phyloP scores from a whole-genome alignment of 2,888 invertebrate species.

The Zygothrica quintamaculata region DNA sequence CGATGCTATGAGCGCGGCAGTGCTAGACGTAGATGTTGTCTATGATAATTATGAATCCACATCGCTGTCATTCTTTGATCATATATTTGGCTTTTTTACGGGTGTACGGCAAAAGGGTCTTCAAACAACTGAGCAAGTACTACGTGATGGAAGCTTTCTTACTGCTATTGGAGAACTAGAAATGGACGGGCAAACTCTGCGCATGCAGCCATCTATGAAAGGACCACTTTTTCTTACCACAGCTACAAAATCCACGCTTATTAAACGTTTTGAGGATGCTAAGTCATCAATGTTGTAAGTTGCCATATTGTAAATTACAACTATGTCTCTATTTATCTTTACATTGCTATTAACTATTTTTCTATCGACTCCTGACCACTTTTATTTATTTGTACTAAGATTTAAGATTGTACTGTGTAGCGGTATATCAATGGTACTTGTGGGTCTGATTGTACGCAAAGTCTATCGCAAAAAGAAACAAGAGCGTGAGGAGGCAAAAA shows the following conservation, averaged over 20 bases:
- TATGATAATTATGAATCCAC: constrained; percentile 92
- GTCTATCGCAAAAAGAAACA: constrained; percentile 85
- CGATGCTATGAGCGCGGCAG: constrained; percentile 90
- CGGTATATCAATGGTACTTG: constrained; percentile 86
- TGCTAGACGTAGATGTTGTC: constrained; percentile 91
- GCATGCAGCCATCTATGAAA: constrained; percentile 90
- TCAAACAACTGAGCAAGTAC: constrained; percentile 94
- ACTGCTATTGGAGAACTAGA: constrained; percentile 92
- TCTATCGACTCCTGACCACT: no score
- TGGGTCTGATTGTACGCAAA: constrained; percentile 86
- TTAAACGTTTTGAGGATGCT: constrained; percentile 90
- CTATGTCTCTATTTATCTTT: no score
- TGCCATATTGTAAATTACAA: not conserved
- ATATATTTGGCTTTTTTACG: constrained; percentile 93
- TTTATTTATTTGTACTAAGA: no score
- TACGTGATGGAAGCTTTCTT: constrained; percentile 91
- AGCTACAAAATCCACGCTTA: constrained; percentile 90
- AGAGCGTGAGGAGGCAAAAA: constrained; percentile 86
- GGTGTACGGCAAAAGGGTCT: constrained; percentile 93
- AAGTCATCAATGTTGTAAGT: constrained; percentile 88
- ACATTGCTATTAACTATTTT: no score
- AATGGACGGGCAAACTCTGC: constrained; percentile 87
- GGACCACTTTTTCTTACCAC: constrained; percentile 92
- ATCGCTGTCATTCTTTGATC: constrained; percentile 90
- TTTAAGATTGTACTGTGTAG: constrained; percentile 86